Base-by-base conservation (phyloP, 2,888 invertebrate species). In the Melinopterus prodromus region DNA sequence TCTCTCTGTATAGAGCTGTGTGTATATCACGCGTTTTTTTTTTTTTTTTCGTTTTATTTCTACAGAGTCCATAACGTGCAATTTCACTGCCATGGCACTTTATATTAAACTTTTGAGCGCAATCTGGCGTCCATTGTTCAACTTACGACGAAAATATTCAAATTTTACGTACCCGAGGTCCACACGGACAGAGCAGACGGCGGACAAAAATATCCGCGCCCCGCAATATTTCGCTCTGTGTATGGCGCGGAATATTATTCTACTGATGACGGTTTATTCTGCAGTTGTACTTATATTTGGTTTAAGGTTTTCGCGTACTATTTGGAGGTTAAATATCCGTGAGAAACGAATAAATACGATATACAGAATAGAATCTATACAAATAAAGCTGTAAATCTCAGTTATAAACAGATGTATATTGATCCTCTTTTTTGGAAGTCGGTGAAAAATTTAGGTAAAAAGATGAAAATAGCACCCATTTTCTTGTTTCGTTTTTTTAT, bases 101-200 rank as follows among this genome's bases (percentile, higher is more conserved):
- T 74, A 74, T 74, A 74, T 74, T 74, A 74, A 74, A 74, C 74
- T 74, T 74, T 74, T 74, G 74, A 36, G 74, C 74, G 74, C 74
- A 74, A 74, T 74, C 74, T 74, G 74, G 26, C 74, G 74, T 74
- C 37, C 74, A 74, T 74, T 74, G 74, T 74, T 74, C 74, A 74
- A 74, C 74, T 74, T 74, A 74, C 74, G 74, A 37, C 35, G 74
- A 74, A 74, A 74, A 74, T 74, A 74, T 74, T 74, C 35, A 74
- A 74, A 74, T 74, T 71, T 74, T 74, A 35, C 74, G 35, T 53
- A 53, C 53, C 7, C 53, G 9, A 12, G 12, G 53, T 53, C 53
- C 53, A 12, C 12, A 53, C 53, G 53, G 12, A 53, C 53, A 1
- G 53, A 53, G 26, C 26, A 26, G 53, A 53, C 53, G 5, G 12